Evolutionary conservation across 1,140 invertebrate genomes (phyloP), one percentile per base, ranked within the genome.

Genomic region (Dreissena polymorpha): DNA sequence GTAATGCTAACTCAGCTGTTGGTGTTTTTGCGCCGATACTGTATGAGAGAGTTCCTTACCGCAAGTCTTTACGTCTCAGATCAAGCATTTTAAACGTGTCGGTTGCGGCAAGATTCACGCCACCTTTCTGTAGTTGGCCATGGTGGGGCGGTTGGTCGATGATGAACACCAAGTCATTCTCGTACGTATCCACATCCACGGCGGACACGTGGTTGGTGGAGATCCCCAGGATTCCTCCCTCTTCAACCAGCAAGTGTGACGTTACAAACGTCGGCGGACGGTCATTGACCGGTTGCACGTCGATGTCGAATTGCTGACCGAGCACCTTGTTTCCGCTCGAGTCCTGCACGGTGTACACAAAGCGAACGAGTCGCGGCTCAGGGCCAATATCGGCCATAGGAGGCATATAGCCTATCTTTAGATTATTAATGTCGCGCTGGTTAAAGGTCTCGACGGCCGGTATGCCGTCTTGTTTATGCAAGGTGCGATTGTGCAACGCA

Each of bases 391-490:
- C 93, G 5, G 86, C 84, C 39, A 86, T 69, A 0, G 93, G 93
- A 7, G 93, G 93, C 83, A 93, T 91, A 84, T 93, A 94, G 25
- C 92, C 93, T 18, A 94, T 89, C 84, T 90, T 91, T 80, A 89
- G 88, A 72, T 93, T 88, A 74, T 93, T 93, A 29, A 94, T 89
- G 73, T 93, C 90, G n/a, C 90, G 87, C 82, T 94, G 93, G 16
- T 90, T 93, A 76, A 94, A 94, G 10, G 88, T 86, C 0, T 55
- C 53, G 27, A 90, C 86, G 21, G 86, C 39, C 7, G 90, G 86
- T 16, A 89, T 78, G 18, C 83, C 73, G 0, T 70, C 75, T 39
- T 87, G 84, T 77, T 93, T 93, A 53, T 85, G 82, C 86, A 79
- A 88, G 50, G 85, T 91, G 53, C 86, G 79, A 78, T 91, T 90